phyloP scores from a whole-genome alignment of 2,888 invertebrate genomes.

The Drosophila ezoana region DNA sequence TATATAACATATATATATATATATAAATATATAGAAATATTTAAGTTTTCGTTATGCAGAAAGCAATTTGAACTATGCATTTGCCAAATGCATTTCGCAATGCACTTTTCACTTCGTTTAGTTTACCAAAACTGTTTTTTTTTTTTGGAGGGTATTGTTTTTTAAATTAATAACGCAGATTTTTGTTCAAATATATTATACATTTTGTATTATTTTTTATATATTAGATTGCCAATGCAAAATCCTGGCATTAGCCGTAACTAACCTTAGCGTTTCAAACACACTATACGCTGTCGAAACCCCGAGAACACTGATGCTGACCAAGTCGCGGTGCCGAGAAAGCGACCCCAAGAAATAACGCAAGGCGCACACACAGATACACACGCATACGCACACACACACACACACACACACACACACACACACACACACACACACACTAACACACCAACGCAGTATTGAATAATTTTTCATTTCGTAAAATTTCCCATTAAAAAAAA shows the following conservation, averaged over 20 bases:
- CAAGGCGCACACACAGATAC: slow-evolving; percentile 48
- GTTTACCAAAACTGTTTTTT: slow-evolving; percentile 14
- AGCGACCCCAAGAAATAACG: slow-evolving; percentile 80
- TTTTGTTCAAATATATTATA: slow-evolving; percentile 9
- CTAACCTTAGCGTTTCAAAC: slow-evolving; percentile 86
- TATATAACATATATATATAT: slow-evolving; percentile 10
- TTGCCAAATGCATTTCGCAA: slow-evolving; percentile 19
- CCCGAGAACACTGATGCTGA: slow-evolving; percentile 86
- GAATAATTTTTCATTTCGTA: slow-evolving; percentile 62
- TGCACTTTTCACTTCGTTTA: slow-evolving; percentile 67
- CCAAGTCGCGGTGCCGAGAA: slow-evolving; percentile 83
- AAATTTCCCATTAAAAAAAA: slow-evolving; percentile 78
- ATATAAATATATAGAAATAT: slow-evolving; percentile 16
- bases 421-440: slow-evolving; percentile 25
- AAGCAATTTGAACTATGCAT: slow-evolving; percentile 16
- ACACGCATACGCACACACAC: slow-evolving; percentile 25
- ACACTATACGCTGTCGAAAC: slow-evolving; percentile 86
- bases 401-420: slow-evolving; percentile 21
- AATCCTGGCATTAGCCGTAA: slow-evolving; percentile 76
- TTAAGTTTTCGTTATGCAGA: slow-evolving; percentile 16
- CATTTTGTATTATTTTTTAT: background rate
- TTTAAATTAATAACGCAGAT: slow-evolving; percentile 9
- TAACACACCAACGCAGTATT: slow-evolving; percentile 55
- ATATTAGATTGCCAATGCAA: slow-evolving; percentile 40
- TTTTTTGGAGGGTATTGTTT: background rate